Conservation (phyloP, 2,797 vertebrate species). For the Lates japonicus region DNA sequence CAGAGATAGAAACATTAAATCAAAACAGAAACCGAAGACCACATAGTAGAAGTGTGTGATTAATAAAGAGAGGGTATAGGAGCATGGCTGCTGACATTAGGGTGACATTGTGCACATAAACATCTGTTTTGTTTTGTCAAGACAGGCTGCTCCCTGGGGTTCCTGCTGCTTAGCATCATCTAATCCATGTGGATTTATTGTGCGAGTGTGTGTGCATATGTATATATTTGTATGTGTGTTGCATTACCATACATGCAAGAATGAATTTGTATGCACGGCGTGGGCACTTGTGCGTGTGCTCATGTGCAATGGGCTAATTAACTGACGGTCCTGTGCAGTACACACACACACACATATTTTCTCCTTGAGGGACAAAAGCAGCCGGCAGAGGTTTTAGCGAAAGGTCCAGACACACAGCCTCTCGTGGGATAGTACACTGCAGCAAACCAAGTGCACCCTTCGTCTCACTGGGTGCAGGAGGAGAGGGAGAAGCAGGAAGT, state of each 20-base stretch:
- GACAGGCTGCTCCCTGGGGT: conserved; percentile 71
- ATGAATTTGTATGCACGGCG: conserved; percentile 25
- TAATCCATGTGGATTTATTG: conserved; percentile 65
- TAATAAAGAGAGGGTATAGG: conserved; percentile 51
- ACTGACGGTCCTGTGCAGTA: conserved; percentile 16
- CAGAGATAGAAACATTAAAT: conserved; percentile 50
- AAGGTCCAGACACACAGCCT: conserved; percentile 46
- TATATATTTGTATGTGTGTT: conserved; percentile 27
- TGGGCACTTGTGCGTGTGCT: conserved; percentile 15
- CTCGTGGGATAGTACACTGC: conserved; percentile 31
- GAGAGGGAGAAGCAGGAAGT: conserved; percentile 47
- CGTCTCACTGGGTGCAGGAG: conserved; percentile 34
- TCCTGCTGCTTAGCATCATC: conserved; percentile 64
- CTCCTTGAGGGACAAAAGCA: conserved; percentile 42
- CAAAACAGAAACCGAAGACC: conserved; percentile 30
- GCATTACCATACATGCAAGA: conserved; percentile 41
- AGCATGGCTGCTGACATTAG: conserved; percentile 62
- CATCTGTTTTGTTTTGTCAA: conserved; percentile 80
- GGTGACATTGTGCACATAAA: conserved; percentile 70
- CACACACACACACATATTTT: conserved; percentile 29
- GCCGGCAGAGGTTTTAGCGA: conserved; percentile 48
- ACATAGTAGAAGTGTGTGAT: conserved; percentile 11
- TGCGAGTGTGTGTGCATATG: conserved; percentile 1
- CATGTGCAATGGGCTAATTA: conserved; percentile 59
- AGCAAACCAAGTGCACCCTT: background rate